Conservation (phyloP, 2,113 vertebrate genomes). For the Struthidea cinerea region DNA sequence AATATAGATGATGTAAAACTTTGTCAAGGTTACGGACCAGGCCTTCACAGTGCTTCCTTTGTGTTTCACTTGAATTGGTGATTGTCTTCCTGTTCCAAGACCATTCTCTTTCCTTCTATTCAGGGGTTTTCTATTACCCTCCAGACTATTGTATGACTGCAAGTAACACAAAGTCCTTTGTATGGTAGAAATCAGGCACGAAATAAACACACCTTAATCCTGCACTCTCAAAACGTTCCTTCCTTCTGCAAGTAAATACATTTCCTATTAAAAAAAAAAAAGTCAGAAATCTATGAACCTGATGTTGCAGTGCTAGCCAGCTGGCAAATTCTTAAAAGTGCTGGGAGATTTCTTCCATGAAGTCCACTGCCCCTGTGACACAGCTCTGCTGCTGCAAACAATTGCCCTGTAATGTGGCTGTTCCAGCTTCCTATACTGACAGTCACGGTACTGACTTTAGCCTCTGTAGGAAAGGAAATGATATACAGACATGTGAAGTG, state of each 20-base stretch:
- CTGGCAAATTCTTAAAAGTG: background rate
- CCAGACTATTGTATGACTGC: constrained; percentile 61
- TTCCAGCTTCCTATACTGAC: constrained; percentile 22
- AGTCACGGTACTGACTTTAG: background rate
- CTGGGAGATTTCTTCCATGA: background rate
- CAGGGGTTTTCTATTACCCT: constrained; percentile 70
- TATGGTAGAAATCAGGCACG: constrained; percentile 8
- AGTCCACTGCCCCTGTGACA: background rate
- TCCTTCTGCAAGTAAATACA: background rate
- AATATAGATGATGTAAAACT: constrained; percentile 32
- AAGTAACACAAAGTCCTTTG: constrained; percentile 62
- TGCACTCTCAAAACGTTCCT: background rate
- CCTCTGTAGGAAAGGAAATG: background rate
- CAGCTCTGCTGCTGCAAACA: background rate
- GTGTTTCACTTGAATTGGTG: constrained; percentile 40
- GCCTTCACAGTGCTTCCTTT: constrained; percentile 63
- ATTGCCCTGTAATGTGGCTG: background rate
- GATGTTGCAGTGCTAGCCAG: background rate
- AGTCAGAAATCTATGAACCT: background rate
- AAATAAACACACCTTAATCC: constrained; percentile 52
- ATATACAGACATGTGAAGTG: background rate
- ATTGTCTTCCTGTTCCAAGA: constrained; percentile 62
- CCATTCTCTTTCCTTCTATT: constrained; percentile 73
- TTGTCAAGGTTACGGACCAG: constrained; percentile 3
- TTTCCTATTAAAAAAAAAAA: background rate